Conservation (phyloP, 2,797 vertebrate species). For the Rhabdophis nuchalis region DNA sequence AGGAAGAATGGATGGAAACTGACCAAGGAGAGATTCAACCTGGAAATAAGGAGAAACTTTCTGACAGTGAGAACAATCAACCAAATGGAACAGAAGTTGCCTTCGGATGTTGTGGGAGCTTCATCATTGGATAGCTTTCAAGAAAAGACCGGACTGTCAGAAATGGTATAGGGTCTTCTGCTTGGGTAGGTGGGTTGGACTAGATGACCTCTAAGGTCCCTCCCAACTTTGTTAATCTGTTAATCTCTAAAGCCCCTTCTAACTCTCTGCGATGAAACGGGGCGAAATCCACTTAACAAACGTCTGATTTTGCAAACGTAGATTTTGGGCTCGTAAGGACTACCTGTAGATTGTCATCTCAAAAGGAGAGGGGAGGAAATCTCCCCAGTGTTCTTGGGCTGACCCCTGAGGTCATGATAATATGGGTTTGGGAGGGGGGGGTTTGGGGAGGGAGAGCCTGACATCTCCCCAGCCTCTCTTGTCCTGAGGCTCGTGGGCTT, state of each 20-base stretch:
- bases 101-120: too few relatives aligned
- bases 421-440: neutral
- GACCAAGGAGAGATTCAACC: too few relatives aligned
- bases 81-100: accelerated
- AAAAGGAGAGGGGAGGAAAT: neutral
- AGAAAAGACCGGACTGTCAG: too few relatives aligned
- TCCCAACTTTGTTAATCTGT: neutral
- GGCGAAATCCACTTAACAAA: neutral
- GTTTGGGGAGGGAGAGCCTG: neutral
- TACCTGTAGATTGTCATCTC: neutral
- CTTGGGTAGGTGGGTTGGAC: too few relatives aligned
- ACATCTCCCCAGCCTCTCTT: neutral
- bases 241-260: neutral
- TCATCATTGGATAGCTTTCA: too few relatives aligned
- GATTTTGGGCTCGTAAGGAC: neutral
- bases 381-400: neutral
- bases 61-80: too few relatives aligned
- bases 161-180: too few relatives aligned
- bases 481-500: neutral
- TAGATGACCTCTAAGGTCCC: too few relatives aligned
- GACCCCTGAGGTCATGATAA: neutral
- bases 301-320: neutral
- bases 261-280: too few relatives aligned
- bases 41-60: too few relatives aligned
- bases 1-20: too few relatives aligned